Evolutionary conservation across 23 tunicate species (phyloP), one percentile per base, ranked within the genome.

Genomic region (Oikopleura albicans): DNA sequence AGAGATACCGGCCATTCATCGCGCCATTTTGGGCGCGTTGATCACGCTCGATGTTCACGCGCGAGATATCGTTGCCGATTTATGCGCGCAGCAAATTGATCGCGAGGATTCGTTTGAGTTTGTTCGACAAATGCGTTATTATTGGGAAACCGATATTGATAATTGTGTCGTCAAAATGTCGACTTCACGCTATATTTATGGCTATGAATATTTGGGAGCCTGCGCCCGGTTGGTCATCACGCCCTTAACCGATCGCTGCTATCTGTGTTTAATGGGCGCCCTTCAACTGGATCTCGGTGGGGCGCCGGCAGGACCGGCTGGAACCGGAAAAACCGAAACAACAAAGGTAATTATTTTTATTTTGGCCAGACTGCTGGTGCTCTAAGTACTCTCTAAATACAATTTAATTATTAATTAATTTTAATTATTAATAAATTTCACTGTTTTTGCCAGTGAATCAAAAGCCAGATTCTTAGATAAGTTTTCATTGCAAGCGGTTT

Each of bases 271-370:
- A 59, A 94, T 94, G 98, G 98, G 98, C 0, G 98, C 98, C 1
- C 83, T 94, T 39, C 98, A 94, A 95, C 95, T 94, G 39, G 98
- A 94, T 76, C 86, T 94, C 40, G 98, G 98, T 29, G 98, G 98
- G 0, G 98, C 98, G 0, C 98, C 98, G 0, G 98, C 98, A 56
- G 98, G 98, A 29, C 98, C 98, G 16, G 98, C 98, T 40, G 98
- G 98, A 76, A 94, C 98, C 8, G 98, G 98, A 34, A 94, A 94
- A 85, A 94, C 98, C 0, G 98, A 94, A 49, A 94, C 98, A 16
- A 94, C 98, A 1, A 94, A 94, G 84, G 98, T n/a, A n/a, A n/a
- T n/a, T n/a, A n/a, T n/a, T n/a, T n/a, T n/a, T n/a, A n/a, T n/a
- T n/a, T n/a, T n/a, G n/a, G n/a, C n/a, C n/a, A n/a, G n/a, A n/a